phyloP scores from a whole-genome alignment of 2,797 vertebrate genomes.

The Columba guinea region DNA sequence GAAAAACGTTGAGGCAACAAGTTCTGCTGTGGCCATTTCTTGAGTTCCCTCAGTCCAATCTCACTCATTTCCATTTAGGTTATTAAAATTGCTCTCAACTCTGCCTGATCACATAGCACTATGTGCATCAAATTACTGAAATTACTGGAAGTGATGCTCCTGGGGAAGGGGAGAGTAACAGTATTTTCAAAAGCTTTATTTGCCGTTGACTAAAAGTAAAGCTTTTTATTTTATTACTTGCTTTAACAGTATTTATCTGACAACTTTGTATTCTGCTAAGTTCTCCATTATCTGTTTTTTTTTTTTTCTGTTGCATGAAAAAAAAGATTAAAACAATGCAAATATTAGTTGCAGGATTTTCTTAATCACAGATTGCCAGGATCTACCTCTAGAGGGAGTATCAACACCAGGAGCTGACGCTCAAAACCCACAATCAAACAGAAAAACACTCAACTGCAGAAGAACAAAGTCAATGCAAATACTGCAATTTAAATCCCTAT shows the following conservation, averaged over 20 bases:
- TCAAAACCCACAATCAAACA: neutral
- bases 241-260: neutral
- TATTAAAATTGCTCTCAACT: neutral
- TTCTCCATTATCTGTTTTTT: neutral
- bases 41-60: neutral
- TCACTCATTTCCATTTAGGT: neutral
- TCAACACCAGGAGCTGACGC: neutral
- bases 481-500: neutral
- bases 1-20: neutral
- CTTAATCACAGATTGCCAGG: neutral
- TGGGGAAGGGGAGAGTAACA: neutral
- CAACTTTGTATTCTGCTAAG: neutral
- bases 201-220: neutral
- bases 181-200: neutral
- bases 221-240: neutral
- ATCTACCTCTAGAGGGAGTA: slow-evolving; percentile 53
- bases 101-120: neutral
- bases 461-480: neutral
- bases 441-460: neutral
- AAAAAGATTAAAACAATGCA: neutral
- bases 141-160: neutral
- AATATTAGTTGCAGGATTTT: neutral
- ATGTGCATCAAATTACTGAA: neutral
- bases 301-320: neutral
- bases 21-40: neutral